phyloP scores from a whole-genome alignment of 2,113 vertebrate genomes.

The Notiomystis cincta region DNA sequence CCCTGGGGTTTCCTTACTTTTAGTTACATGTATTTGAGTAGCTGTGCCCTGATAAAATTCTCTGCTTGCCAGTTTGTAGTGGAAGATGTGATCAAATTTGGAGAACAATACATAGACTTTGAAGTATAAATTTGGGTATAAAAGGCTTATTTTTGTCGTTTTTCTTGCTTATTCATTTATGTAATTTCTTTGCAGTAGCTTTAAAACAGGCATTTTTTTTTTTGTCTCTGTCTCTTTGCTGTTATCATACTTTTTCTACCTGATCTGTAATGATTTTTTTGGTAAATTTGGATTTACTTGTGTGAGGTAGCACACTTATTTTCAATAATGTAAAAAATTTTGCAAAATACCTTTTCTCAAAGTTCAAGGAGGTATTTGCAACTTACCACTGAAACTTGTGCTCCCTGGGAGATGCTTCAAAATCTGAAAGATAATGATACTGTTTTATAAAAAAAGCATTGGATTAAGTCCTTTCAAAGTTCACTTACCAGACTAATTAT shows the following conservation, averaged over 20 bases:
- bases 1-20: not conserved
- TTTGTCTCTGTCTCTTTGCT: not conserved
- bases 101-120: not conserved
- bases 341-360: not conserved
- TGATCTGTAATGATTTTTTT: not conserved
- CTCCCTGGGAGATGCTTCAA: not conserved
- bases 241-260: not conserved
- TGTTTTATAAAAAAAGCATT: not conserved
- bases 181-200: not conserved
- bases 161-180: not conserved
- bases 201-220: not conserved
- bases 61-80: not conserved
- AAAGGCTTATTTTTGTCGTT: not conserved
- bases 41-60: not conserved
- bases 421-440: not conserved
- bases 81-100: not conserved
- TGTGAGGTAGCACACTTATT: not conserved
- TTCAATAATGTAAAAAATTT: not conserved
- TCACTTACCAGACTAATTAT: not conserved
- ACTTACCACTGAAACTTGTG: not conserved
- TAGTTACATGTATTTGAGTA: not conserved
- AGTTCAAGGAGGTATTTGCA: not conserved
- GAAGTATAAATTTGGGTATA: not conserved
- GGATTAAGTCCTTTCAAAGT: not conserved
- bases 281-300: not conserved